Evolutionary conservation across 1,140 invertebrate genomes (phyloP), one percentile per base, ranked within the genome.

Genomic region (Drosophila willistoni): DNA sequence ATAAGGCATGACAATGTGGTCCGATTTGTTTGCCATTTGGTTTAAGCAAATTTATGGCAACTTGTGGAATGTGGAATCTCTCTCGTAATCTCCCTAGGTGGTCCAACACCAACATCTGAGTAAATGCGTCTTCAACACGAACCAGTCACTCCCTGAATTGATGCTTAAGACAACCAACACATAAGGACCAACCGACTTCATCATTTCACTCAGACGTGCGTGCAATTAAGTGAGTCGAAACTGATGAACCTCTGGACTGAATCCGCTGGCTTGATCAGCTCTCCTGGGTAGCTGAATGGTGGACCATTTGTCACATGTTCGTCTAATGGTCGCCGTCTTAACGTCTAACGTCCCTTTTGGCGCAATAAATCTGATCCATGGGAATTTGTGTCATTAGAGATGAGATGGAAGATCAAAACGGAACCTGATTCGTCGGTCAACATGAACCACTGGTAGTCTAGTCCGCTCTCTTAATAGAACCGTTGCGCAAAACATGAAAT

Each of bases 21-120:
- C 86, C 82, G 78, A 85, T 85, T 85, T 85, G 82, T 86, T 86
- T 77, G 82, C 72, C 69, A 87, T 86, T 87, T 81, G 76, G 83
- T 77, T 66, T 60, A 62, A 71, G 75, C 83, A 82, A 86, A 87
- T 86, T 86, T 70, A 79, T 65, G 62, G 71, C 74, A 73, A 69
- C 61, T 51, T 34, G 57, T 64, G 71, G 64, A 63, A 51, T 56
- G 22, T 68, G 60, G 56, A 59, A 80, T 80, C 64, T 68, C 25
- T 25, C 47, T 68, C n/a, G 54, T 42, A 59, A 66, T 71, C 72
- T 60, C 42, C 34, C 66, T 77, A 54, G 79, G 82, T 86, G 82
- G 83, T 76, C 82, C 56, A 17, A n/a, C 12, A 39, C 36, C 36
- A 39, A 13, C 44, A n/a, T 61, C 56, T 51, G 34, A 7, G 61